Evolutionary conservation across 2,888 invertebrate genomes (phyloP).

Genomic region (Zhengitettix transpicula): DNA sequence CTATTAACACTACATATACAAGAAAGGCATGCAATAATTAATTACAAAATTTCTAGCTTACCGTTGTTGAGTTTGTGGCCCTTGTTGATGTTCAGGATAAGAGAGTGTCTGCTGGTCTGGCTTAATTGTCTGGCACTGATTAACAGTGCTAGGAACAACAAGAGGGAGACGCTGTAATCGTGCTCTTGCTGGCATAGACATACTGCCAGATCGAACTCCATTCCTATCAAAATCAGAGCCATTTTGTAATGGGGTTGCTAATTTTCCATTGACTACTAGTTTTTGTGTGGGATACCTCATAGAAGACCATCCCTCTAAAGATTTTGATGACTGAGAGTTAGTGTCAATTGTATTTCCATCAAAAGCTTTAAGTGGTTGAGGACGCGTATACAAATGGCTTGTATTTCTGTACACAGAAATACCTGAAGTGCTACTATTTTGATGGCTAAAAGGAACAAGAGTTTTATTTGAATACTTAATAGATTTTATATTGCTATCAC

Average conservation of each 20-base stretch:
- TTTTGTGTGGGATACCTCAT: slow-evolving; percentile 31
- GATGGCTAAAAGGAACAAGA: no score
- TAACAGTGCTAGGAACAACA: neutral
- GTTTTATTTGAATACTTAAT: neutral
- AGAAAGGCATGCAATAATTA: no score
- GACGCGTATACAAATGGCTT: neutral
- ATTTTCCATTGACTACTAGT: slow-evolving; percentile 29
- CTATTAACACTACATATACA: no score
- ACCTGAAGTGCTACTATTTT: neutral
- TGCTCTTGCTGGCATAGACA: neutral
- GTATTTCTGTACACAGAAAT: neutral
- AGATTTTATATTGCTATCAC: neutral
- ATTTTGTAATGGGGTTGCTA: slow-evolving; percentile 19
- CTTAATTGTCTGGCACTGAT: no score
- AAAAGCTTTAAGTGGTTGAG: neutral
- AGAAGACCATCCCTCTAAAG: slow-evolving; percentile 6
- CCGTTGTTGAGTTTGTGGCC: no score
- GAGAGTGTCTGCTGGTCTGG: no score
- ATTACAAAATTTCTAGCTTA: no score
- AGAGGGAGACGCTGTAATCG: slow-evolving; percentile 4
- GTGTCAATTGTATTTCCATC: neutral
- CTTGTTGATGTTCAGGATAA: no score
- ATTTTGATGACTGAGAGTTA: neutral
- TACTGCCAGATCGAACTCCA: neutral
- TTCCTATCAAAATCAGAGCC: neutral